Conservation (phyloP, 2,797 vertebrate species). For the Denticeps clupeoides region DNA sequence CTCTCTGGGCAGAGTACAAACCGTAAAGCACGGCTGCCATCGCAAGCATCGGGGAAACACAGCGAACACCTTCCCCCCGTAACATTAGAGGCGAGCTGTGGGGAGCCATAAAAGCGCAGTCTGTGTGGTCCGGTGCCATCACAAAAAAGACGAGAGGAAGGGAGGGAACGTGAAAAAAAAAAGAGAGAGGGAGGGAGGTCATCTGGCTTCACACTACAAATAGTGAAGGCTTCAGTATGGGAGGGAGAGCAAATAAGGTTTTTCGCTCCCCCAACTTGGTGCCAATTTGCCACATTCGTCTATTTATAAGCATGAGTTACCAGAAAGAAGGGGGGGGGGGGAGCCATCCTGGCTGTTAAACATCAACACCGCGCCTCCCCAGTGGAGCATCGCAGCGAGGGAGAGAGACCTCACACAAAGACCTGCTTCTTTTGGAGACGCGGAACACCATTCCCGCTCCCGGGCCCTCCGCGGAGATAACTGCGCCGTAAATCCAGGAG, state of each 20-base stretch:
- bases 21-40: too few relatives aligned
- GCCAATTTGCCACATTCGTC: slow-evolving; percentile 73
- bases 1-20: too few relatives aligned
- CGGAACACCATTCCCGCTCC: slow-evolving; percentile 39
- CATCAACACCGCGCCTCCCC: slow-evolving; percentile 53
- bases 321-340: slow-evolving; percentile 54
- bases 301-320: slow-evolving; percentile 69
- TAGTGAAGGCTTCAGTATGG: slow-evolving; percentile 46
- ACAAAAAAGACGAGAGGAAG: slow-evolving; percentile 34
- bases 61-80: slow-evolving; percentile 51
- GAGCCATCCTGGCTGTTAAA: slow-evolving; percentile 51
- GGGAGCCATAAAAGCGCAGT: slow-evolving; percentile 48
- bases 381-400: slow-evolving; percentile 56
- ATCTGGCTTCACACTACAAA: slow-evolving; percentile 40
- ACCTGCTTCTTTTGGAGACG: slow-evolving; percentile 40
- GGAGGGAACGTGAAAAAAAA: slow-evolving; percentile 11
- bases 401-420: slow-evolving; percentile 73
- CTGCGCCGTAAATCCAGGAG: slow-evolving; percentile 22
- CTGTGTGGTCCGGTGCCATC: slow-evolving; percentile 86
- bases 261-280: slow-evolving; percentile 52
- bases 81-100: slow-evolving; percentile 48
- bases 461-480: too few relatives aligned
- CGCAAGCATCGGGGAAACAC: too few relatives aligned
- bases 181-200: slow-evolving; percentile 2
- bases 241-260: slow-evolving; percentile 31